Conservation (phyloP, 1,140 invertebrate species). For the Halotydeus destructor region DNA sequence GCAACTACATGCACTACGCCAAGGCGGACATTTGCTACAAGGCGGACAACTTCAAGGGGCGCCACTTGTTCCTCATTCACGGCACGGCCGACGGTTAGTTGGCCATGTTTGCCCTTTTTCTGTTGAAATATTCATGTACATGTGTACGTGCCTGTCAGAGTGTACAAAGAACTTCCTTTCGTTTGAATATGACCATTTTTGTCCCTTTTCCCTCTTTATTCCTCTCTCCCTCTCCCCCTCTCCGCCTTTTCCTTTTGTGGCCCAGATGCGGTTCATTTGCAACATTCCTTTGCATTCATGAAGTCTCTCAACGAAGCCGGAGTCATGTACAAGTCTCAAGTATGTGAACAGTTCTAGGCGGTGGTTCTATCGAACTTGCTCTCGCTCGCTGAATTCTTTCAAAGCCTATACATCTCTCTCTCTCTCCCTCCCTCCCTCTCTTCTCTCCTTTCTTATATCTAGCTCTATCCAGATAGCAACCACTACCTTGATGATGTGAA, state of each 20-base stretch:
- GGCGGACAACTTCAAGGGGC: conserved; percentile 50
- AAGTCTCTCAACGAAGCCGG: conserved; percentile 55
- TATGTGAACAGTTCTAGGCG: conserved; percentile 24
- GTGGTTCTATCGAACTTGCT: background rate
- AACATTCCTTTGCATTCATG: conserved; percentile 75
- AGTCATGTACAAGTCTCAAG: conserved; percentile 67
- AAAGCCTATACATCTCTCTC: background rate
- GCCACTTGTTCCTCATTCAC: conserved; percentile 67
- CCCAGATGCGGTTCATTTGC: conserved; percentile 77
- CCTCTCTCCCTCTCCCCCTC: too few relatives aligned
- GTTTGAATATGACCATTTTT: background rate
- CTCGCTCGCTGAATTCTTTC: background rate
- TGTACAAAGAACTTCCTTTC: background rate
- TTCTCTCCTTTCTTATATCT: background rate
- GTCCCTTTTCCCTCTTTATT: conserved; percentile 1
- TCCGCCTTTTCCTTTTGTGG: too few relatives aligned
- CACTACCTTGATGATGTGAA: conserved; percentile 16
- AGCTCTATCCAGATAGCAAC: conserved; percentile 18
- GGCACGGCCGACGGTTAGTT: conserved; percentile 50
- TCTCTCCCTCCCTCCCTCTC: background rate
- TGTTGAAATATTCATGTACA: conserved; percentile 1
- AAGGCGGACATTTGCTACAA: conserved; percentile 60
- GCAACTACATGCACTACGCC: conserved; percentile 74
- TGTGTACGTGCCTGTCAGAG: too few relatives aligned
- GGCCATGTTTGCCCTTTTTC: background rate